Conservation (phyloP, 2,888 invertebrate species). For the Macrostomum cliftonense region DNA sequence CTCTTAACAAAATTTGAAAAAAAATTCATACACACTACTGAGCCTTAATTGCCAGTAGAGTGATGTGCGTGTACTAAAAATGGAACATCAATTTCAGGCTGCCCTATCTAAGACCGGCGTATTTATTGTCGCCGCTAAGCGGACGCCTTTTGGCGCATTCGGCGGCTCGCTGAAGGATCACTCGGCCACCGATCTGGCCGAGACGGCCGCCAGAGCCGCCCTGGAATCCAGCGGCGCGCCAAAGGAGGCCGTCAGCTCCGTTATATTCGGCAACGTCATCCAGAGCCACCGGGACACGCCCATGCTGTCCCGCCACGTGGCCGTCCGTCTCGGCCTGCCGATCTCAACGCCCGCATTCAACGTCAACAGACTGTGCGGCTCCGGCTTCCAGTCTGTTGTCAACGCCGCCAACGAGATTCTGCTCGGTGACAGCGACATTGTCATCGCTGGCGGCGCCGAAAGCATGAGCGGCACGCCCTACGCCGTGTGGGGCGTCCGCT, state of each 20-base stretch:
- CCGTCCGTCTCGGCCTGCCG: constrained; percentile 64
- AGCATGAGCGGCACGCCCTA: constrained; percentile 86
- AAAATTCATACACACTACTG: no score
- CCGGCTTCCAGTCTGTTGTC: constrained; percentile 83
- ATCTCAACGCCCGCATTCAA: constrained; percentile 56
- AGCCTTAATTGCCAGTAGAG: no score
- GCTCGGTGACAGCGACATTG: constrained; percentile 61
- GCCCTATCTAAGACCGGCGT: constrained; percentile 18
- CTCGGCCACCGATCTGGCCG: constrained; percentile 49
- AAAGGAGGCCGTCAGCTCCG: constrained; percentile 67
- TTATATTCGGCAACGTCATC: constrained; percentile 67
- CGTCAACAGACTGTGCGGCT: constrained; percentile 83
- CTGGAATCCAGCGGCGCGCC: constrained; percentile 23
- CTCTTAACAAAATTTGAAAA: no score
- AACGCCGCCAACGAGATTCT: constrained; percentile 78
- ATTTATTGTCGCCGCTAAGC: constrained; percentile 65
- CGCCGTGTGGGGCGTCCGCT: constrained; percentile 57
- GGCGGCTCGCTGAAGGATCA: constrained; percentile 47
- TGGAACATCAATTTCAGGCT: no score
- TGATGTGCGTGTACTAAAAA: no score
- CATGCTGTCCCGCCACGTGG: constrained; percentile 69
- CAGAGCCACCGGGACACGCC: constrained; percentile 43
- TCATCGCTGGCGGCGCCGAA: constrained; percentile 74
- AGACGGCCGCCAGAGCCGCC: constrained; percentile 42
- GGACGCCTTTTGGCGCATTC: constrained; percentile 86